These are phyloP conservation scores for Lithophane socia DNA, from an alignment of 2,888 invertebrate species.

Conservation along the genomic window DNA sequence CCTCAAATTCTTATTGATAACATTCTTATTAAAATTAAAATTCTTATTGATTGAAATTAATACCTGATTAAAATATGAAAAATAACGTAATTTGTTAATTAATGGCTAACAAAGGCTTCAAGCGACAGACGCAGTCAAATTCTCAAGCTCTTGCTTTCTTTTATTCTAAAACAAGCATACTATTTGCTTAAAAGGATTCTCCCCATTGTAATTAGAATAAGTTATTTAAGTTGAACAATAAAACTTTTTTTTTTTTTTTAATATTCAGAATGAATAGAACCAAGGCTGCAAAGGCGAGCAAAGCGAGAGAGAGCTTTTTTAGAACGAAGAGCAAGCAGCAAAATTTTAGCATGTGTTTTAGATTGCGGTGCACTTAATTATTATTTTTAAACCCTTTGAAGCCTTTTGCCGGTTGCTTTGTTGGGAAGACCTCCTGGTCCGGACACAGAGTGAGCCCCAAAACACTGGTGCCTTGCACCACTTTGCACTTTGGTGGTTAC, in stretches of 20 bases:
- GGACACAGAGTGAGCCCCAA: not conserved
- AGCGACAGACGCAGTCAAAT: not conserved
- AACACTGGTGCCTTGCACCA: not conserved
- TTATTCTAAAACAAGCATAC: too few relatives aligned
- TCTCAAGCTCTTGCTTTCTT: not conserved
- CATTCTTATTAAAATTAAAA: too few relatives aligned
- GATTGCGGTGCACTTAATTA: not conserved
- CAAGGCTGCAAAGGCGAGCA: not conserved
- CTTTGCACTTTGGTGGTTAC: not conserved
- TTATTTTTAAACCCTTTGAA: not conserved
- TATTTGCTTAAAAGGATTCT: too few relatives aligned
- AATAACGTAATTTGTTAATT: not conserved
- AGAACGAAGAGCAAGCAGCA: too few relatives aligned
- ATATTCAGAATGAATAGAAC: not conserved
- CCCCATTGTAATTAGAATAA: too few relatives aligned
- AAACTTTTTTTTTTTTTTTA: too few relatives aligned
- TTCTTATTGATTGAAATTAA: too few relatives aligned
- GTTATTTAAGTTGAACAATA: too few relatives aligned
- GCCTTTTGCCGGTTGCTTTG: too few relatives aligned
- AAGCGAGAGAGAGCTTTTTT: too few relatives aligned
- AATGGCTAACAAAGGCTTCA: not conserved
- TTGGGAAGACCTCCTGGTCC: not conserved
- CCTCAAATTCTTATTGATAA: too few relatives aligned
- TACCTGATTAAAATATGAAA: too few relatives aligned
- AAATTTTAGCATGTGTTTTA: not conserved